Evolutionary conservation across 2,888 invertebrate species (phyloP).

Genomic region (Xylocampa areola): DNA sequence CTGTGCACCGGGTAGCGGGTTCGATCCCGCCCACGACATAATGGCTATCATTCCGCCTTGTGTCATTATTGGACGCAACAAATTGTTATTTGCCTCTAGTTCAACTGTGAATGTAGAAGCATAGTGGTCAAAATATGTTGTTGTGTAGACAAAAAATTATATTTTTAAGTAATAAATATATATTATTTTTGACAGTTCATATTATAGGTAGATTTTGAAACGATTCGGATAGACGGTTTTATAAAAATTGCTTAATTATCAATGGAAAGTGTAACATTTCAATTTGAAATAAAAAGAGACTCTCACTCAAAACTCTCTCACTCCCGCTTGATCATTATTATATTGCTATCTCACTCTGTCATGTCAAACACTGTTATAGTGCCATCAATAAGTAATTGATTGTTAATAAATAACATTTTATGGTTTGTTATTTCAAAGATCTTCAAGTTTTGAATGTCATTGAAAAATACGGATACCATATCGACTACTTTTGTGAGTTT

Average conservation of each 20-base stretch:
- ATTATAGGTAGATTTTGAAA: no score
- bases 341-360: background rate
- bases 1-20: constrained; percentile 61
- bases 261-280: no score
- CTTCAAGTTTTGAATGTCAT: background rate
- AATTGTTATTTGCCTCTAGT: constrained; percentile 58
- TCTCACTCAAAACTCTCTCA: no score
- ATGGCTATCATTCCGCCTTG: constrained; percentile 65
- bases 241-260: no score
- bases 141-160: constrained; percentile 7
- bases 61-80: constrained; percentile 64
- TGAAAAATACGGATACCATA: constrained; percentile 8
- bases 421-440: background rate
- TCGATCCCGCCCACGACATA: constrained; percentile 68
- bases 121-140: constrained; percentile 26
- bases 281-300: no score
- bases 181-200: background rate
- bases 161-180: background rate
- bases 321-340: no score
- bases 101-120: constrained; percentile 39
- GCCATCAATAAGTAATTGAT: background rate
- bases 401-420: background rate
- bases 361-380: background rate
- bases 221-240: no score
- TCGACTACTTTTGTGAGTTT: no score